Evolutionary conservation across 2,113 vertebrate genomes (phyloP).

Genomic region (Montifringilla adamsi): DNA sequence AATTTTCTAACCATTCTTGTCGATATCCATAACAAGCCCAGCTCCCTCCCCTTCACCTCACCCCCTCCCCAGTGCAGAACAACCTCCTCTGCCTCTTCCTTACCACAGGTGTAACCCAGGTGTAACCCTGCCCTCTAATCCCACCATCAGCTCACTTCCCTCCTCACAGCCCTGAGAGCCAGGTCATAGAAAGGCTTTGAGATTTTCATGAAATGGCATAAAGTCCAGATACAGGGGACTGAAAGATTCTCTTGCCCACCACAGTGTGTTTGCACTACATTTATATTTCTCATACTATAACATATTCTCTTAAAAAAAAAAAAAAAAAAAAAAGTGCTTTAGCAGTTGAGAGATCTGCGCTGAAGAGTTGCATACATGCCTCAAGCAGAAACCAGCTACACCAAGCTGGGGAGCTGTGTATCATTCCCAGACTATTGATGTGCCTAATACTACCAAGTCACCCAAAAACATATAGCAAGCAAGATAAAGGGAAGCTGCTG

Average conservation of each 20-base stretch:
- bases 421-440: background rate
- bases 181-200: background rate
- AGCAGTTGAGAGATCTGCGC: background rate
- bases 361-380: background rate
- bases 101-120: background rate
- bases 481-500: background rate
- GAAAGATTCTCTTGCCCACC: background rate
- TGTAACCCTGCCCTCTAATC: background rate
- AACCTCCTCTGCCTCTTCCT: background rate
- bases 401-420: fast-evolving
- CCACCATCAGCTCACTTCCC: background rate
- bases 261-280: background rate
- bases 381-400: background rate
- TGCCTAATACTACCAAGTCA: background rate
- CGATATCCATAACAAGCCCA: background rate
- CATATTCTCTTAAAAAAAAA: background rate
- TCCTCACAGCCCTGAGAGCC: background rate
- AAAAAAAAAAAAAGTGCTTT: background rate
- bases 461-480: background rate
- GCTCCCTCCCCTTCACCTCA: background rate
- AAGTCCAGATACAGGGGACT: background rate
- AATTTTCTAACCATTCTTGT: background rate
- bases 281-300: background rate
- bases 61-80: background rate
- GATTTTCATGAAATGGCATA: background rate